Evolutionary conservation across 2,113 vertebrate species (phyloP).

Genomic region (Todiramphus chloris): DNA sequence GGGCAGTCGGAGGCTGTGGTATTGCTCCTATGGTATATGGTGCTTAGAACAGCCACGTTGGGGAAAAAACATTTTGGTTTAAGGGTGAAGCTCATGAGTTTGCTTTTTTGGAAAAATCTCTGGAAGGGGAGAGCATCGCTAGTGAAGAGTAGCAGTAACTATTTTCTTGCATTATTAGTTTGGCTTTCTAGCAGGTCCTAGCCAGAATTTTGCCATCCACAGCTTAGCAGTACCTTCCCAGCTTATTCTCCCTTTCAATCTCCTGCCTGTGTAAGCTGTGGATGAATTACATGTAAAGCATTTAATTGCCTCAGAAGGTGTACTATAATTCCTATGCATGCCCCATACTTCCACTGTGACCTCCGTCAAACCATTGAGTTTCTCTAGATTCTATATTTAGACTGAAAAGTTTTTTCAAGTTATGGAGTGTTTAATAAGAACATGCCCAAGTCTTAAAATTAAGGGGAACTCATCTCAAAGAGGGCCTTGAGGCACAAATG

Average conservation of each 20-base stretch:
- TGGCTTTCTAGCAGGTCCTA: not conserved
- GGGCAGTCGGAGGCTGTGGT: accelerated
- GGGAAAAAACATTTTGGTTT: not conserved
- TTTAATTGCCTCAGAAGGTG: not conserved
- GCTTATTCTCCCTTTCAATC: not conserved
- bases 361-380: not conserved
- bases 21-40: accelerated
- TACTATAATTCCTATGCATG: not conserved
- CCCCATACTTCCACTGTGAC: not conserved
- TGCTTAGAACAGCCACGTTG: not conserved
- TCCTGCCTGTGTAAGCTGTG: not conserved
- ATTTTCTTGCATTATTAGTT: not conserved
- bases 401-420: not conserved
- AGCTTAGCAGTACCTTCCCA: not conserved
- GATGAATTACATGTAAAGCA: not conserved
- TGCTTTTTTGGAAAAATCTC: not conserved
- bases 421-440: not conserved
- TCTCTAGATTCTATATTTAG: not conserved
- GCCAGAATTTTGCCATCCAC: not conserved
- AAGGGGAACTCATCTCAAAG: not conserved
- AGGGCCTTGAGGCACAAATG: constrained; percentile 1
- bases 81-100: not conserved
- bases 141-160: not conserved
- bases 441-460: not conserved
- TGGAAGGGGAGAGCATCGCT: not conserved